Percentiles rank a stretch among this genome's conserved stretches.
Evolutionary conservation across 2,888 invertebrate genomes (phyloP).

Genomic region (Ormyrus nitidulus): DNA sequence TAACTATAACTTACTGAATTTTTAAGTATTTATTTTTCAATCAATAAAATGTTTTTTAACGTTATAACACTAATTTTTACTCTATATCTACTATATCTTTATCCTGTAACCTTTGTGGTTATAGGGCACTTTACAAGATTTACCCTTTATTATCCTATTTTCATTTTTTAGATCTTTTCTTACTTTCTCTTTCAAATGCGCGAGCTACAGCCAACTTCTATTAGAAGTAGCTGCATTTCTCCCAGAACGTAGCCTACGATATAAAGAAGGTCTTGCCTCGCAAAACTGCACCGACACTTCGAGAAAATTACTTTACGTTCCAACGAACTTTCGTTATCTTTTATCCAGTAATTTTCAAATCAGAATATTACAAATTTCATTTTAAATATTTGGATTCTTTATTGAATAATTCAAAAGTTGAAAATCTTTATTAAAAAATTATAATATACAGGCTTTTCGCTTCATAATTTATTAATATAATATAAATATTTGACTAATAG

Average conservation of each 20-base stretch:
- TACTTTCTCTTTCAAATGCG: not conserved
- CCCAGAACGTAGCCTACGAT: conserved; percentile 1
- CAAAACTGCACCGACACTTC: conserved; percentile 25
- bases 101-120: not conserved
- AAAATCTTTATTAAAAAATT: no score
- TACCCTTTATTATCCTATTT: conserved; percentile 30
- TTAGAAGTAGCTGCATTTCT: conserved; percentile 35
- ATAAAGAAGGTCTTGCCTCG: not conserved
- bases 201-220: conserved; percentile 19
- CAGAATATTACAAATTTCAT: no score
- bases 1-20: no score
- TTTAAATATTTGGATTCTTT: no score
- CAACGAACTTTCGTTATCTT: conserved; percentile 20
- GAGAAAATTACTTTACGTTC: conserved; percentile 26
- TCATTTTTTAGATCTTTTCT: conserved; percentile 12
- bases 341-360: not conserved
- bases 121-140: conserved; percentile 18
- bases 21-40: no score
- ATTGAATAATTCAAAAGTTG: no score
- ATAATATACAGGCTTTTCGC: no score
- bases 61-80: no score
- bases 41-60: no score
- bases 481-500: not conserved
- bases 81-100: not conserved
- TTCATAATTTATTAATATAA: no score